Percentiles rank a stretch among this genome's conserved stretches.
phyloP scores from a whole-genome alignment of 2,888 invertebrate genomes.

The Polia nebulosa region DNA sequence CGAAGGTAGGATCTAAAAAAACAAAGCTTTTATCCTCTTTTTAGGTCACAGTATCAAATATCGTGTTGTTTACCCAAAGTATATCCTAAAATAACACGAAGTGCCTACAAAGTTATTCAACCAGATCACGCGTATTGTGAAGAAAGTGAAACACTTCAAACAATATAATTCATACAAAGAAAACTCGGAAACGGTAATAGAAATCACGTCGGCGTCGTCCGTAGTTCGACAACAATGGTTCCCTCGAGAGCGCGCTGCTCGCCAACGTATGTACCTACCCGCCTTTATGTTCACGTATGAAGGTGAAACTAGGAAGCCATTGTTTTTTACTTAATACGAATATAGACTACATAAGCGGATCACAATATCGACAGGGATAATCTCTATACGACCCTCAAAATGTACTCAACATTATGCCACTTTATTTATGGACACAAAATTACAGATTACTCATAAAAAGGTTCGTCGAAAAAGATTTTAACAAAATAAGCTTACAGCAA shows the following conservation, averaged over 20 bases:
- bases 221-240: slow-evolving; percentile 76
- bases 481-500: slow-evolving; percentile 23
- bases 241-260: slow-evolving; percentile 74
- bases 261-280: slow-evolving; percentile 58
- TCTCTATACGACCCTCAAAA: slow-evolving; percentile 27
- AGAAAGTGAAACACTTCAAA: slow-evolving; percentile 66
- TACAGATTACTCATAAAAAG: slow-evolving; percentile 24
- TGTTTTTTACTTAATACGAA: slow-evolving; percentile 67
- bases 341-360: slow-evolving; percentile 46
- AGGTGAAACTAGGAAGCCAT: slow-evolving; percentile 75
- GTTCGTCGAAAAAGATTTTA: slow-evolving; percentile 3
- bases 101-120: slow-evolving; percentile 35
- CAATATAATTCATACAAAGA: slow-evolving; percentile 69
- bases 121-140: slow-evolving; percentile 54
- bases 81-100: slow-evolving; percentile 16
- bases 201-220: slow-evolving; percentile 74
- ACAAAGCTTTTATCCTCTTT: neutral
- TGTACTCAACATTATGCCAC: neutral
- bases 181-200: slow-evolving; percentile 77
- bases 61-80: slow-evolving; percentile 27
- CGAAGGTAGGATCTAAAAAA: slow-evolving; percentile 4
- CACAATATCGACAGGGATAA: slow-evolving; percentile 44
- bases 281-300: slow-evolving; percentile 68
- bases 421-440: slow-evolving; percentile 11
- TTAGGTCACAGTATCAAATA: slow-evolving; percentile 13